Conservation (phyloP, 2,113 vertebrate genomes). For the Peromyscus maniculatus region DNA sequence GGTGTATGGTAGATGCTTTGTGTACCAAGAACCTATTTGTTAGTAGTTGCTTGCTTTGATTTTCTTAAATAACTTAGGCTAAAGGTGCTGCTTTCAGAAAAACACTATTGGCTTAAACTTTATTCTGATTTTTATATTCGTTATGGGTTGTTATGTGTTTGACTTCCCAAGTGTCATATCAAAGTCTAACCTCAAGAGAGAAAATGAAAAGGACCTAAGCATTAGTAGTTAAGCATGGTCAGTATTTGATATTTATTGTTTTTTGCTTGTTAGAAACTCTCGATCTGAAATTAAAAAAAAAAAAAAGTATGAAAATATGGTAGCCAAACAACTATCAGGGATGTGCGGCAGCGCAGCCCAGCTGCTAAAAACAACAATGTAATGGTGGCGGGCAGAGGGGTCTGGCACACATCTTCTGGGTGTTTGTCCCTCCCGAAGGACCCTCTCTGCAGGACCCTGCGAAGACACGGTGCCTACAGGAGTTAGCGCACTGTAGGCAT, state of each 20-base stretch:
- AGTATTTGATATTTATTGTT: conserved; percentile 16
- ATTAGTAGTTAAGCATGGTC: neutral
- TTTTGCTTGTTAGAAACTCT: conserved; percentile 5
- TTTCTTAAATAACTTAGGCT: neutral
- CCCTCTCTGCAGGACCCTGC: conserved; percentile 51
- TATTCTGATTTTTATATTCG: neutral
- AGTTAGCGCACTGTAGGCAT: conserved; percentile 80
- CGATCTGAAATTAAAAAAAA: neutral
- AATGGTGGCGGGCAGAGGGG: conserved; percentile 20
- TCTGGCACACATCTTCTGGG: conserved; percentile 35
- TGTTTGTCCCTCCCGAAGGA: conserved; percentile 81
- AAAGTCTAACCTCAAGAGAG: neutral
- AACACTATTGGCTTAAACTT: conserved; percentile 3
- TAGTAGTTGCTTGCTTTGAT: neutral
- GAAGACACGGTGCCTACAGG: conserved; percentile 79
- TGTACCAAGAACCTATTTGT: neutral
- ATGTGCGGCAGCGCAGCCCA: conserved; percentile 37
- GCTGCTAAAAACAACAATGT: conserved; percentile 66
- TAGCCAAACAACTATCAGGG: conserved; percentile 46
- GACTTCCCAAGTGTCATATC: neutral
- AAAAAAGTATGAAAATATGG: too few relatives aligned
- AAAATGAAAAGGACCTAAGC: neutral
- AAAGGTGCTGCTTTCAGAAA: neutral
- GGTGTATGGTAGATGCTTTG: too few relatives aligned
- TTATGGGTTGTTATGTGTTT: neutral